Evolutionary conservation across 1,140 invertebrate species (phyloP).

Genomic region (Sitobion miscanthi): DNA sequence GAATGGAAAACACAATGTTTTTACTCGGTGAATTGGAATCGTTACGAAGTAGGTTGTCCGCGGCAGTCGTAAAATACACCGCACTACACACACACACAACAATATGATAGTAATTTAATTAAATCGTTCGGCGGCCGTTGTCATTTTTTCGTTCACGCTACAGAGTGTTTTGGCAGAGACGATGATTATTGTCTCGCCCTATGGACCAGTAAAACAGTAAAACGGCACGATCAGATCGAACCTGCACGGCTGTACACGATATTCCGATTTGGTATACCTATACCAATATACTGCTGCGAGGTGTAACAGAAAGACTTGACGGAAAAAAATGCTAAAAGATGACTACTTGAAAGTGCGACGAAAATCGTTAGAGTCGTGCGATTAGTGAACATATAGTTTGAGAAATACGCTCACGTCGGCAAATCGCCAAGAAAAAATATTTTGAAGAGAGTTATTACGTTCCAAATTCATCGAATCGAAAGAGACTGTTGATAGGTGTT

Average conservation of each 20-base stretch:
- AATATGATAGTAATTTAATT: conserved; percentile 36
- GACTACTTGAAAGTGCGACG: no score
- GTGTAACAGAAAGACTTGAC: no score
- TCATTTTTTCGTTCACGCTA: not conserved
- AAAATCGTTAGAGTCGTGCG: no score
- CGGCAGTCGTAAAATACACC: not conserved
- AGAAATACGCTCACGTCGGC: no score
- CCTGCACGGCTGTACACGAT: not conserved
- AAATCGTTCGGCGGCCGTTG: not conserved
- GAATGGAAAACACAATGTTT: conserved; percentile 22
- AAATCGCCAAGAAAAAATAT: no score
- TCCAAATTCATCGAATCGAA: no score
- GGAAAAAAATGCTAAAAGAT: no score
- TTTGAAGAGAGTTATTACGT: no score
- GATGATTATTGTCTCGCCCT: not conserved
- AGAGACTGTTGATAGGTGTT: no score
- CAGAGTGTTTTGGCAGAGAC: not conserved
- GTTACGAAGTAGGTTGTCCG: conserved; percentile 36
- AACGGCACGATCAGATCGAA: not conserved
- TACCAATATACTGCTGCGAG: no score
- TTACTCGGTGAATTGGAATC: conserved; percentile 3
- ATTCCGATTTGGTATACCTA: not conserved
- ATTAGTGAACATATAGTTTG: no score
- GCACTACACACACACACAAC: not conserved
- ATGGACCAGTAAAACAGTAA: not conserved